Evolutionary conservation across 1,140 invertebrate genomes (phyloP).

Genomic region (Sesamia nonagrioides): DNA sequence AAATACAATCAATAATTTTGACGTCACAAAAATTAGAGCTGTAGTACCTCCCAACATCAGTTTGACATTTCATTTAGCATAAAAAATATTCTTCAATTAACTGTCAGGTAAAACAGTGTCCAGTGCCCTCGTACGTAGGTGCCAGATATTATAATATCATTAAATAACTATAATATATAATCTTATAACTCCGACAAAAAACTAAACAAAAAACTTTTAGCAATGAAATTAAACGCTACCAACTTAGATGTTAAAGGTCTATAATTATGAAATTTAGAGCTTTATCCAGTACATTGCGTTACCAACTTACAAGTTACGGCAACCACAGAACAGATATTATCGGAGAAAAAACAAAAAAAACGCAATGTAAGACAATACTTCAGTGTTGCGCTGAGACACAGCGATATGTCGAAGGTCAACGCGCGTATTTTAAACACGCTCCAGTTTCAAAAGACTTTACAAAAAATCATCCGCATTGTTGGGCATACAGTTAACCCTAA

Average conservation of each 20-base stretch:
- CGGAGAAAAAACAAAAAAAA: constrained; percentile 41
- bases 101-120: neutral
- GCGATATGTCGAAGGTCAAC: constrained; percentile 69
- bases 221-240: constrained; percentile 33
- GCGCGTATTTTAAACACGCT: constrained; percentile 60
- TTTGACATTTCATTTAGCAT: neutral
- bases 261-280: constrained; percentile 10
- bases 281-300: constrained; percentile 34
- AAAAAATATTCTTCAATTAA: constrained; percentile 1
- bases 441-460: constrained; percentile 65
- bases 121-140: neutral
- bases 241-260: constrained; percentile 18
- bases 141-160: constrained; percentile 4
- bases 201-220: constrained; percentile 14
- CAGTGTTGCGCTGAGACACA: neutral
- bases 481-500: constrained; percentile 82
- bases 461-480: constrained; percentile 69
- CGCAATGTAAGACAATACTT: constrained; percentile 37
- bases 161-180: constrained; percentile 11
- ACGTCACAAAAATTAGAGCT: neutral
- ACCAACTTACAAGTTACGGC: neutral
- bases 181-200: constrained; percentile 22
- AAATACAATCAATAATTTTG: neutral
- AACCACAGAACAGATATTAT: constrained; percentile 30
- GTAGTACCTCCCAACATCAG: neutral